Conservation (phyloP, 2,797 vertebrate genomes). For the Lutjanus campechanus region DNA sequence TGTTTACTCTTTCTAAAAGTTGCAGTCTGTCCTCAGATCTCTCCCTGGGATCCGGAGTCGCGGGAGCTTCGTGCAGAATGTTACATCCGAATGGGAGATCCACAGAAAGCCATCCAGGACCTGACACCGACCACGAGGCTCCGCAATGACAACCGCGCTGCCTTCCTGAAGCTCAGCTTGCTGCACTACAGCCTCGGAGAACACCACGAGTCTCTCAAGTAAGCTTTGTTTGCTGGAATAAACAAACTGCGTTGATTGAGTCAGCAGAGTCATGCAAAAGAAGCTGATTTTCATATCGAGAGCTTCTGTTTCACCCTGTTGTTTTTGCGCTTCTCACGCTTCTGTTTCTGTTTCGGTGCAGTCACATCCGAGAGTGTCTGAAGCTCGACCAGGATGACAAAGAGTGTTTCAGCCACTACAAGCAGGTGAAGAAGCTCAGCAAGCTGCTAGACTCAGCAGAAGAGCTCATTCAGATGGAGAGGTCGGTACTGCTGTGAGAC, state of each 20-base stretch:
- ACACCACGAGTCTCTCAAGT: conserved; percentile 88
- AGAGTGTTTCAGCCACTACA: conserved; percentile 90
- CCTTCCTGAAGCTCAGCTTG: conserved; percentile 88
- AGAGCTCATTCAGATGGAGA: conserved; percentile 83
- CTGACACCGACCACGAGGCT: conserved; percentile 86
- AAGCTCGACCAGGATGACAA: conserved; percentile 91
- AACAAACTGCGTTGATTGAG: not conserved
- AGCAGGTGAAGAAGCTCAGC: conserved; percentile 90
- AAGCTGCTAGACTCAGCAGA: conserved; percentile 89
- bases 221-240: not conserved
- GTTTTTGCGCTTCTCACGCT: not conserved
- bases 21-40: conserved; percentile 74
- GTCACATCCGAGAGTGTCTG: conserved; percentile 89
- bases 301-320: not conserved
- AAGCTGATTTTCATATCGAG: not conserved
- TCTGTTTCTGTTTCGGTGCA: conserved; percentile 50
- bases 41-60: conserved; percentile 88
- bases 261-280: conserved; percentile 30
- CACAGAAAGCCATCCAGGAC: conserved; percentile 89
- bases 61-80: conserved; percentile 90
- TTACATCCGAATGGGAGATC: conserved; percentile 86
- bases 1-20: not conserved
- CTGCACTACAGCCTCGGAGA: conserved; percentile 89
- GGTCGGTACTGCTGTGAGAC: conserved; percentile 67
- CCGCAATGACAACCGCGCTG: conserved; percentile 89